phyloP scores from a whole-genome alignment of 2,797 vertebrate genomes.

The Anisognathus igniventris region DNA sequence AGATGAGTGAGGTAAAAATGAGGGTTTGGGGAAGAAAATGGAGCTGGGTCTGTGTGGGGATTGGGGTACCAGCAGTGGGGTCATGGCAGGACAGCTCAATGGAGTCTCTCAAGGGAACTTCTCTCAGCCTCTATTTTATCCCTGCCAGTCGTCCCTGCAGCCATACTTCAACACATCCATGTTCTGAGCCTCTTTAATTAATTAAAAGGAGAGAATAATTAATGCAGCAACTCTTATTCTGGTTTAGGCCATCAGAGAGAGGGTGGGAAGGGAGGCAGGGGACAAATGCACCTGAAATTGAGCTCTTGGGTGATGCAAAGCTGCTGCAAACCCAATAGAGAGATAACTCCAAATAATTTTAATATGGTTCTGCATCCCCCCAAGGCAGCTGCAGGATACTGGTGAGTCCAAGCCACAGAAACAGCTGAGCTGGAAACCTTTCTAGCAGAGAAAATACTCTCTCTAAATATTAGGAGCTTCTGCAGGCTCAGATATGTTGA shows the following conservation, averaged over 20 bases:
- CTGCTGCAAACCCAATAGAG: background rate
- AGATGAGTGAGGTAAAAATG: background rate
- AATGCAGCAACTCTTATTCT: background rate
- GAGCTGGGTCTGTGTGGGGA: background rate
- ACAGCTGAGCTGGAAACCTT: background rate
- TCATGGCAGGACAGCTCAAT: background rate
- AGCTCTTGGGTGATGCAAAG: background rate
- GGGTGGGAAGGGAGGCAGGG: background rate
- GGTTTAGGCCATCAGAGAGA: background rate
- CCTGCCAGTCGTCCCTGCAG: background rate
- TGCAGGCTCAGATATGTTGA: background rate
- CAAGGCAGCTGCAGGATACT: background rate
- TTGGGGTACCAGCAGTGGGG: background rate
- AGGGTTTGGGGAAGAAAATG: background rate
- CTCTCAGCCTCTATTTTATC: background rate
- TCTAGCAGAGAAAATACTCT: background rate
- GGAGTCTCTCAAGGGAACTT: background rate
- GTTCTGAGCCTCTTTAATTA: conserved; percentile 15
- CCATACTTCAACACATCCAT: background rate
- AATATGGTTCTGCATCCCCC: background rate
- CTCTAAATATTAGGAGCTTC: background rate
- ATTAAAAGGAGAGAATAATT: conserved; percentile 39
- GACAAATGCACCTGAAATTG: background rate
- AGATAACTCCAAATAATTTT: background rate
- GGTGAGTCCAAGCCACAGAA: background rate